These are phyloP conservation scores for Chromoteleia sp. DNA, from an alignment of 2,888 invertebrate genomes.

Conservation along the genomic window DNA sequence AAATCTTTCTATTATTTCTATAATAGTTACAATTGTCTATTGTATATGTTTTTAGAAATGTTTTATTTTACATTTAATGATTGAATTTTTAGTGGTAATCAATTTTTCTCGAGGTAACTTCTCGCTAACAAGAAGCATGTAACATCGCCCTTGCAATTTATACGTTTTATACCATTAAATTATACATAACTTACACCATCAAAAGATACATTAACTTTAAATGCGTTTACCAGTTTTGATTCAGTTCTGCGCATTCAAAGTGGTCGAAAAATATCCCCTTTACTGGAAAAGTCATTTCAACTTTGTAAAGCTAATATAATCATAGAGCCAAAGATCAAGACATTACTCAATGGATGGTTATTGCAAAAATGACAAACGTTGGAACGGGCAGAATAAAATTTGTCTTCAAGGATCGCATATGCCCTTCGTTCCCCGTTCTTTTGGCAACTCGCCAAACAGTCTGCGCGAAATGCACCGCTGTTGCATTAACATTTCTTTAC, in stretches of 20 bases:
- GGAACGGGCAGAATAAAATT: conserved; percentile 24
- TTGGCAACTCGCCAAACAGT: conserved; percentile 23
- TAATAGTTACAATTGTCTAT: too few species aligned
- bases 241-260: neutral
- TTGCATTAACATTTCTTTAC: conserved; percentile 44
- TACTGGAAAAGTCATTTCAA: conserved; percentile 11
- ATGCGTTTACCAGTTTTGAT: too few species aligned
- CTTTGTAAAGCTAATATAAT: conserved; percentile 27
- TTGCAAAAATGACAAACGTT: conserved; percentile 32
- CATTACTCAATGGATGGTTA: conserved; percentile 37
- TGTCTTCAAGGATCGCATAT: conserved; percentile 34
- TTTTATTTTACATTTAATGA: too few species aligned
- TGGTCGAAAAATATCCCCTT: neutral
- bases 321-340: conserved; percentile 20
- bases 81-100: too few species aligned
- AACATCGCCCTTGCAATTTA: too few species aligned
- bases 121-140: too few species aligned
- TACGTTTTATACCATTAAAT: too few species aligned
- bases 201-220: too few species aligned
- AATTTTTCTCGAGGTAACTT: too few species aligned
- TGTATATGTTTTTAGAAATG: too few species aligned
- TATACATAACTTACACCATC: too few species aligned
- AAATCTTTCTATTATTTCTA: too few species aligned
- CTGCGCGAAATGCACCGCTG: conserved; percentile 26
- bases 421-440: neutral